Conservation (phyloP, 2,797 vertebrate genomes). For the Phrynocephalus guinanensis region DNA sequence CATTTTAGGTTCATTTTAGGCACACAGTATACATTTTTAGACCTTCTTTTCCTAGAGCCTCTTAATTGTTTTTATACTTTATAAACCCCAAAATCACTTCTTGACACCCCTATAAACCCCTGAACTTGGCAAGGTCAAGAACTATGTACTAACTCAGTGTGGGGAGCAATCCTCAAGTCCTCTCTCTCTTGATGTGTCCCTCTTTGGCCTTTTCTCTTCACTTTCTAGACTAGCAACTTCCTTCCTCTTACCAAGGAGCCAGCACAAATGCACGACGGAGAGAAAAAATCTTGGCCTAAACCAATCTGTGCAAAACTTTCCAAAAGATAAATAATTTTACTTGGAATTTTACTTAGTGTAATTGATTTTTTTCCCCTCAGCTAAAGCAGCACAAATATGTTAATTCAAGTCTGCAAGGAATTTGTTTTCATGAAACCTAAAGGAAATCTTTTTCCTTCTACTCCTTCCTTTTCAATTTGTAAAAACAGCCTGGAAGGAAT, state of each 20-base stretch:
- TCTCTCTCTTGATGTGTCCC: too few relatives aligned
- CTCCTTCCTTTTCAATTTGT: constrained; percentile 38
- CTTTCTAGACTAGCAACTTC: not conserved
- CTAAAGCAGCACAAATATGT: not conserved
- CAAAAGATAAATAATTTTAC: too few relatives aligned
- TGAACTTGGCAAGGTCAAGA: too few relatives aligned
- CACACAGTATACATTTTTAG: too few relatives aligned
- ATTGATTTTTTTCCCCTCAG: not conserved
- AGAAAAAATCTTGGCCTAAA: not conserved
- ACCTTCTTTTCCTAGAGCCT: too few relatives aligned
- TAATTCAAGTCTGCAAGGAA: constrained; percentile 17
- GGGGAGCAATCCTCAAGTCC: too few relatives aligned
- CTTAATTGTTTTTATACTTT: too few relatives aligned
- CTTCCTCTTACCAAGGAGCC: not conserved
- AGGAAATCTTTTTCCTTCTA: not conserved
- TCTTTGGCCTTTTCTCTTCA: too few relatives aligned
- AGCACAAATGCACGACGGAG: not conserved
- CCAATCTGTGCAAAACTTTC: constrained; percentile 16
- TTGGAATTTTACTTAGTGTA: not conserved
- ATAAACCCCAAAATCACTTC: too few relatives aligned
- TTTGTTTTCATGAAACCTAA: constrained; percentile 41
- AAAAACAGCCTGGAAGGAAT: constrained; percentile 41
- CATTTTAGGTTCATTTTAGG: too few relatives aligned
- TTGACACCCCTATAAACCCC: too few relatives aligned
- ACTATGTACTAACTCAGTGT: too few relatives aligned